These are phyloP conservation scores for Scatophagus argus DNA, from an alignment of 2,113 vertebrate species.

Conservation along the genomic window DNA sequence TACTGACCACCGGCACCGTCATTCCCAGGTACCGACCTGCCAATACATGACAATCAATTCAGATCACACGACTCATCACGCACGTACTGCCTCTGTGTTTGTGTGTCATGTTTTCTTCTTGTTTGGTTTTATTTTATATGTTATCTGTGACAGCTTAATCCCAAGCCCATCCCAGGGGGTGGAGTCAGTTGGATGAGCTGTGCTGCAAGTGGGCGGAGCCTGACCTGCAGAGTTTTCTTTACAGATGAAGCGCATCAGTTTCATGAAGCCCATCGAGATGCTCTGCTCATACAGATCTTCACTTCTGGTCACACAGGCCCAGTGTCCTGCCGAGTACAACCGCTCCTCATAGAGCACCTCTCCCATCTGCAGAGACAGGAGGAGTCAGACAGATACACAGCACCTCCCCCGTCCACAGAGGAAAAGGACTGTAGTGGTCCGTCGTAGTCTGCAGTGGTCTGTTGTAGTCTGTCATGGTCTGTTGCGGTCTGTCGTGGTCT, in stretches of 20 bases:
- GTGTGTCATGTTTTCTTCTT: too few species aligned
- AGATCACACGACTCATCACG: too few species aligned
- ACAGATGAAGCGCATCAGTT: slow-evolving; percentile 92
- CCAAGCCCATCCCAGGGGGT: too few species aligned
- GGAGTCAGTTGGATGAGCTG: too few species aligned
- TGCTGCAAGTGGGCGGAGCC: background rate
- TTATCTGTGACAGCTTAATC: too few species aligned
- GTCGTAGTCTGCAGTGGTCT: background rate
- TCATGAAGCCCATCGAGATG: slow-evolving; percentile 91
- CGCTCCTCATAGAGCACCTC: slow-evolving; percentile 87
- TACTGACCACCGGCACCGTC: slow-evolving; percentile 87
- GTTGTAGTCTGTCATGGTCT: background rate
- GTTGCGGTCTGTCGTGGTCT: background rate
- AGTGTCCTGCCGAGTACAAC: slow-evolving; percentile 86
- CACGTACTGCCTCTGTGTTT: too few species aligned
- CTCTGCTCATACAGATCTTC: slow-evolving; percentile 90
- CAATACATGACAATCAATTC: background rate
- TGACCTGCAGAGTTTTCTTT: slow-evolving; percentile 87
- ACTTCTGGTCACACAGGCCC: slow-evolving; percentile 84
- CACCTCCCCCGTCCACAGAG: too few species aligned
- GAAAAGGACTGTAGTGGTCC: background rate
- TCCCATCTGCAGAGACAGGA: slow-evolving; percentile 74
- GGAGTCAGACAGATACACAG: background rate
- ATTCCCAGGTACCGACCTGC: slow-evolving; percentile 87
- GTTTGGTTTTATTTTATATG: too few species aligned